A percentile compares a stretch with the other conserved stretches of the same genome.
phyloP scores from a whole-genome alignment of 2,113 vertebrate species.

The Chaenocephalus aceratus region DNA sequence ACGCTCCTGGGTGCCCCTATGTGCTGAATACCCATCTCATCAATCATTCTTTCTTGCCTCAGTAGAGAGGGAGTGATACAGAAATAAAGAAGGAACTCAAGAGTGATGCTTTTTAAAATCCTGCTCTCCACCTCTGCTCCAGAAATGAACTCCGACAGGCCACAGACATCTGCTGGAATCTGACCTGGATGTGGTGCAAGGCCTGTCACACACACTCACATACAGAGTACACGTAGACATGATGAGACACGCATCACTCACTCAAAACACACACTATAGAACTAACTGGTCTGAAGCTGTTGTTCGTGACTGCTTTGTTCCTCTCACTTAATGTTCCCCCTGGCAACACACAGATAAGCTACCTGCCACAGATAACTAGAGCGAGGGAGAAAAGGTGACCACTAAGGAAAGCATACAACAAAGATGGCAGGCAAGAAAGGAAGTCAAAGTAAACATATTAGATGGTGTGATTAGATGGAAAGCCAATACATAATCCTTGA shows the following conservation, averaged over 20 bases:
- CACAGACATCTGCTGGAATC: slow-evolving; percentile 54
- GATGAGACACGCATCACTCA: slow-evolving; percentile 4
- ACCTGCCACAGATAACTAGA: background rate
- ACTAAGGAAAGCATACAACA: background rate
- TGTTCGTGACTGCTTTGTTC: background rate
- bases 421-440: background rate
- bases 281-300: background rate
- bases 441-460: background rate
- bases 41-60: slow-evolving; percentile 79
- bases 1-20: slow-evolving; percentile 78
- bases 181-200: slow-evolving; percentile 54
- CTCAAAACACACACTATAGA: background rate
- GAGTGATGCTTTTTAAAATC: slow-evolving; percentile 71
- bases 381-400: background rate
- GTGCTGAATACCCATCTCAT: slow-evolving; percentile 79
- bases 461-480: no score
- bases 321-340: background rate
- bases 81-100: slow-evolving; percentile 60
- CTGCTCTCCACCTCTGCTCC: slow-evolving; percentile 61
- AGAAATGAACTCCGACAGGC: slow-evolving; percentile 72
- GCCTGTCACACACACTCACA: slow-evolving; percentile 18
- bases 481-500: background rate
- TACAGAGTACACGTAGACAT: background rate
- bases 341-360: background rate
- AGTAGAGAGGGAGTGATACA: slow-evolving; percentile 49